phyloP scores from a whole-genome alignment of 2,888 invertebrate species.

The Trimorus sp. region DNA sequence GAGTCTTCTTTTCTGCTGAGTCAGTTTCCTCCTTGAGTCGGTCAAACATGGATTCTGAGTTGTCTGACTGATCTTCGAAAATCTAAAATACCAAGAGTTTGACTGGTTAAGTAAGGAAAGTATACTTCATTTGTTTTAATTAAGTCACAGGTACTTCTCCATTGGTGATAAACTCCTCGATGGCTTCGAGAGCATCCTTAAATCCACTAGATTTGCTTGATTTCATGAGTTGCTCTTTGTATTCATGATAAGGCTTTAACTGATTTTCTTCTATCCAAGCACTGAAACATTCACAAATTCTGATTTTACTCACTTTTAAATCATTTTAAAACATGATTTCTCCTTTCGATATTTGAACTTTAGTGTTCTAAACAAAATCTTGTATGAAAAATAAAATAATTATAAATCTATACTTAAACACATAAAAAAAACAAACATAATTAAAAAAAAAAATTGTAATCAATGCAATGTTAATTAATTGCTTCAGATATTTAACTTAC shows the following conservation, averaged over 20 bases:
- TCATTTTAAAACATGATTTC: no score
- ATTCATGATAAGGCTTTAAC: slow-evolving; percentile 91
- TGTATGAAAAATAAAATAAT: no score
- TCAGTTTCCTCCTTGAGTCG: slow-evolving; percentile 85
- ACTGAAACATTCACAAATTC: slow-evolving; percentile 81
- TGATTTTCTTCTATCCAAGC: slow-evolving; percentile 95
- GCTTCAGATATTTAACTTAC: slow-evolving; percentile 86
- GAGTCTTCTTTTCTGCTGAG: slow-evolving; percentile 77
- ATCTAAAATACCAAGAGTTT: slow-evolving; percentile 74
- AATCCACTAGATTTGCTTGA: slow-evolving; percentile 89
- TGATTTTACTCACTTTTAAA: neutral
- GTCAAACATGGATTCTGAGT: slow-evolving; percentile 88
- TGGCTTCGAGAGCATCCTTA: slow-evolving; percentile 90
- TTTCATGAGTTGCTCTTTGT: slow-evolving; percentile 89
- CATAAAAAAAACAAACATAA: no score
- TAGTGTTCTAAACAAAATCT: no score
- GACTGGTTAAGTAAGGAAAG: neutral
- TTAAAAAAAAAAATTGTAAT: no score
- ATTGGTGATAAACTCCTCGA: slow-evolving; percentile 89
- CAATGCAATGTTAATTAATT: no score
- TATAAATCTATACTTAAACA: no score
- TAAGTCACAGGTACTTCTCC: slow-evolving; percentile 84
- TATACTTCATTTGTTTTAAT: neutral
- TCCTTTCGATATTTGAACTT: no score
- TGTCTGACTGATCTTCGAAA: slow-evolving; percentile 83